A percentile compares a stretch with the other conserved stretches of the same genome.
Conservation (phyloP, 1,140 invertebrate species). For the Frieseomelitta varia region DNA sequence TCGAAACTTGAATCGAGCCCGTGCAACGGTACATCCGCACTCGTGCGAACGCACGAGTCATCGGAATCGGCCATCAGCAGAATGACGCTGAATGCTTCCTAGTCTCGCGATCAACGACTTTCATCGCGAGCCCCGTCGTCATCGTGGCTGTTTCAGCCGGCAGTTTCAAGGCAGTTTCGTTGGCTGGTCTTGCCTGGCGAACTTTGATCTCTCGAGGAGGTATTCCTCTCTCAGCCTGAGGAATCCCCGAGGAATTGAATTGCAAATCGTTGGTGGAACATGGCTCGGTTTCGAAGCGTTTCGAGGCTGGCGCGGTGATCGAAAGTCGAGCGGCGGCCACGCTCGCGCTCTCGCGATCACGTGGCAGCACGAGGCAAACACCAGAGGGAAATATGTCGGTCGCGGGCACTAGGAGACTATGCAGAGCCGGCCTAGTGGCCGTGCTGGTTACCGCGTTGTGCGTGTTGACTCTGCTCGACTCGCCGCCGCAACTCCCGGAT, state of each 20-base stretch:
- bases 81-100: background rate
- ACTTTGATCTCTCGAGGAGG: background rate
- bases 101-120: background rate
- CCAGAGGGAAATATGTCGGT: constrained; percentile 71
- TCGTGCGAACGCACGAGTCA: background rate
- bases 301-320: constrained; percentile 11
- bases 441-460: constrained; percentile 76
- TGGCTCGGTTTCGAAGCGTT: constrained; percentile 10
- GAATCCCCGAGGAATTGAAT: constrained; percentile 38
- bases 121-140: background rate
- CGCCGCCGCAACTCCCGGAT: constrained; percentile 78
- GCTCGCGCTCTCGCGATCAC: background rate
- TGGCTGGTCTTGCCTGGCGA: background rate
- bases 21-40: background rate
- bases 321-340: background rate
- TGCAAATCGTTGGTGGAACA: constrained; percentile 33
- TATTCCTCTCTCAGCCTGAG: background rate
- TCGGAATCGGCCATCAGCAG: background rate
- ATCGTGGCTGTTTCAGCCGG: no score
- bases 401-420: constrained; percentile 75
- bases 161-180: background rate
- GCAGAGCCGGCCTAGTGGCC: constrained; percentile 77
- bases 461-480: constrained; percentile 76
- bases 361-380: constrained; percentile 3
- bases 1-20: background rate